Percentiles rank a stretch among this genome's conserved stretches.
phyloP scores from a whole-genome alignment of 1,140 invertebrate genomes.

The Asbolus verrucosus region DNA sequence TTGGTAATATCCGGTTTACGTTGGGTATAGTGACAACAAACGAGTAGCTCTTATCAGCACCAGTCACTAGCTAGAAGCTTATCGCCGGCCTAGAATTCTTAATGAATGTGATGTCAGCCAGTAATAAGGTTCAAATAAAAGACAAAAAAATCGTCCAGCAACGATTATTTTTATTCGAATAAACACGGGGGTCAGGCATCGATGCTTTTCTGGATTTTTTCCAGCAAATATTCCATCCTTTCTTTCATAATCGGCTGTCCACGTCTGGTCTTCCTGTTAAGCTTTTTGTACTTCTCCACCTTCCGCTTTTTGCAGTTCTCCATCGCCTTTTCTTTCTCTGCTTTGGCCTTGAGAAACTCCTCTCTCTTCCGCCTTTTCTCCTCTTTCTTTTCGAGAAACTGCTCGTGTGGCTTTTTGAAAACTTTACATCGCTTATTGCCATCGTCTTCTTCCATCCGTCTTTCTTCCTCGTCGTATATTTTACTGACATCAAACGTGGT shows the following conservation, averaged over 20 bases:
- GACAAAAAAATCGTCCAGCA: too few species aligned
- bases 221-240: conserved; percentile 77
- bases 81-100: too few species aligned
- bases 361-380: conserved; percentile 70
- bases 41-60: too few species aligned
- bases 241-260: conserved; percentile 85
- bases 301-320: conserved; percentile 76
- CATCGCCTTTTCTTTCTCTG: conserved; percentile 73
- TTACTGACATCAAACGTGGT: conserved; percentile 60
- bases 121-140: too few species aligned
- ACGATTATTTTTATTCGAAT: too few species aligned
- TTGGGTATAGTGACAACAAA: too few species aligned
- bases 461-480: conserved; percentile 52
- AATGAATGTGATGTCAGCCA: too few species aligned
- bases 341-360: conserved; percentile 66
- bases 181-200: background rate
- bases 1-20: too few species aligned
- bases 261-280: conserved; percentile 78
- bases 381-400: conserved; percentile 69
- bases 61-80: too few species aligned
- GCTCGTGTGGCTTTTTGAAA: conserved; percentile 69
- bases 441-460: conserved; percentile 52
- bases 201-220: conserved; percentile 69
- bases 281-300: conserved; percentile 73
- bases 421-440: conserved; percentile 60